Evolutionary conservation across 2,888 invertebrate species (phyloP).

Genomic region (Phyllotreta cruciferae): DNA sequence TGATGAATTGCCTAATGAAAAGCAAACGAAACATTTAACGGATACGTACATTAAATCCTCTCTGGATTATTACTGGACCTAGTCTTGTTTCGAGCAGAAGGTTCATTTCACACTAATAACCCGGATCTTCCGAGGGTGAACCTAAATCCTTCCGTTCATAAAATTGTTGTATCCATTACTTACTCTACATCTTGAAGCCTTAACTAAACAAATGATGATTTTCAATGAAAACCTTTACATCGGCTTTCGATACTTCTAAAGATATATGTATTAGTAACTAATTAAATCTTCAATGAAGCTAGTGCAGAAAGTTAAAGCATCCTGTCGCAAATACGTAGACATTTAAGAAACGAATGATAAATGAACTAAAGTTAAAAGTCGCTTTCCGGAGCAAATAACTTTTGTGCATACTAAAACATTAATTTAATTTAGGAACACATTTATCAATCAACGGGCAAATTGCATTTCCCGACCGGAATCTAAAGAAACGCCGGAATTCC

Average conservation of each 20-base stretch:
- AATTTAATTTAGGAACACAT: slow-evolving; percentile 31
- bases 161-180: too few relatives aligned
- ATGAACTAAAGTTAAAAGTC: slow-evolving; percentile 26
- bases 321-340: slow-evolving; percentile 23
- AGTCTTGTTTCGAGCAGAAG: too few relatives aligned
- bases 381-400: slow-evolving; percentile 26
- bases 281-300: not conserved
- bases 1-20: too few relatives aligned
- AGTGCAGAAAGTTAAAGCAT: slow-evolving; percentile 18
- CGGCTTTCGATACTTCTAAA: not conserved
- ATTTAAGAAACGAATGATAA: slow-evolving; percentile 23
- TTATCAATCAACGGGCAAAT: slow-evolving; percentile 28
- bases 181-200: too few relatives aligned
- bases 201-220: too few relatives aligned
- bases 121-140: too few relatives aligned
- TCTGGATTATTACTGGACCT: too few relatives aligned
- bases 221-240: too few relatives aligned
- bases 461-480: slow-evolving; percentile 21
- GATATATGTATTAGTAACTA: not conserved
- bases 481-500: slow-evolving; percentile 14
- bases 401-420: slow-evolving; percentile 31
- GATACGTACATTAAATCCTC: too few relatives aligned
- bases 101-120: too few relatives aligned
- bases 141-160: too few relatives aligned
- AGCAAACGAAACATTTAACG: too few relatives aligned